Conservation (phyloP, 2,888 invertebrate genomes). For the Chymomyza amoena region DNA sequence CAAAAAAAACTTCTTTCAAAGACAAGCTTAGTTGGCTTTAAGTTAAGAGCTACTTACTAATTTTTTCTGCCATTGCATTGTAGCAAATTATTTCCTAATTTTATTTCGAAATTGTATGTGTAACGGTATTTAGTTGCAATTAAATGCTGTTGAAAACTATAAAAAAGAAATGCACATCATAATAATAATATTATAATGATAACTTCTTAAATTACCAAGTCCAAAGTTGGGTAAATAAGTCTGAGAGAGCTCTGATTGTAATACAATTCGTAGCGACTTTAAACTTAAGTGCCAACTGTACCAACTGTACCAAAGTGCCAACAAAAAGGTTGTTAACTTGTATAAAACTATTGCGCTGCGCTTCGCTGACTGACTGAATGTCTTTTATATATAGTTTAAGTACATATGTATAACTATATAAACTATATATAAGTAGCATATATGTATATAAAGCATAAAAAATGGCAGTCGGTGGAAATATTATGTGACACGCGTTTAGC, state of each 20-base stretch:
- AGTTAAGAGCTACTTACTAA: background rate
- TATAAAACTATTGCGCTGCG: background rate
- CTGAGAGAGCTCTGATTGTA: background rate
- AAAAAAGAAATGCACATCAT: background rate
- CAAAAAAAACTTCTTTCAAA: constrained; percentile 16
- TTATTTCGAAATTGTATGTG: constrained; percentile 17
- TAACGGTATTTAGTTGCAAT: constrained; percentile 52
- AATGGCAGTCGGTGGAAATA: constrained; percentile 25
- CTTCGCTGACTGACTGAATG: background rate
- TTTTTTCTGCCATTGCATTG: background rate
- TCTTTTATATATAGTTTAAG: background rate
- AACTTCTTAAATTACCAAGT: constrained; percentile 12
- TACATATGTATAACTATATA: background rate
- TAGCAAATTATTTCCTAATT: constrained; percentile 22
- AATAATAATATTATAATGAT: background rate
- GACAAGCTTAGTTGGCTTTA: constrained; percentile 18
- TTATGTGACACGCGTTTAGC: constrained; percentile 16
- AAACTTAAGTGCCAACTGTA: background rate
- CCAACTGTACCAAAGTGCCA: background rate
- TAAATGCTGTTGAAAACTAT: constrained; percentile 39
- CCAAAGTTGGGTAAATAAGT: constrained; percentile 26
- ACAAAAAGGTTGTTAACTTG: constrained; percentile 58
- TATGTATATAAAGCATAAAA: constrained; percentile 32
- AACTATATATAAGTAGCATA: constrained; percentile 18
- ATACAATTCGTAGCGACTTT: background rate